These are phyloP conservation scores for Felis chaus DNA, from an alignment of 2,113 vertebrate species.

Conservation along the genomic window DNA sequence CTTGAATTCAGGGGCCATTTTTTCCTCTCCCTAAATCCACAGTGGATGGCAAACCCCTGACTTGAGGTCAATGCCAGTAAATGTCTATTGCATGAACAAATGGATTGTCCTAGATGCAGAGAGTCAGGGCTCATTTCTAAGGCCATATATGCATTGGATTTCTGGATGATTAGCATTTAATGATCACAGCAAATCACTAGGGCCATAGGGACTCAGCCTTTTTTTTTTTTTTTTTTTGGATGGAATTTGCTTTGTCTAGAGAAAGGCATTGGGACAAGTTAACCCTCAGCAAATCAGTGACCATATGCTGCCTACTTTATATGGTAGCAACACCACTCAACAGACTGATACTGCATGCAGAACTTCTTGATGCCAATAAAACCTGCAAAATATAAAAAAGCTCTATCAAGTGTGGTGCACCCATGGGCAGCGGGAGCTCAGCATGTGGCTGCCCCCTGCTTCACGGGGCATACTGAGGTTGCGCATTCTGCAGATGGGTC, in stretches of 20 bases:
- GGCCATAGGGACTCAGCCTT: not conserved
- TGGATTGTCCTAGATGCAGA: not conserved
- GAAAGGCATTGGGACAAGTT: not conserved
- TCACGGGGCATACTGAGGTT: too few species aligned
- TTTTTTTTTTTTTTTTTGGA: not conserved
- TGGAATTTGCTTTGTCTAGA: not conserved
- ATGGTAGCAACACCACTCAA: not conserved
- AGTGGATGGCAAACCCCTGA: not conserved
- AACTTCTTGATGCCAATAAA: not conserved
- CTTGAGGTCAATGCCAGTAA: not conserved
- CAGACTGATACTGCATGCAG: not conserved
- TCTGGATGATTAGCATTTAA: constrained; percentile 39
- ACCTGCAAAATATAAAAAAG: not conserved
- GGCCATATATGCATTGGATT: not conserved
- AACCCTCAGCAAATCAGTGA: not conserved
- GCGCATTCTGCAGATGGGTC: fast-evolving
- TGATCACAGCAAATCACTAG: not conserved
- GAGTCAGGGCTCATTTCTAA: not conserved
- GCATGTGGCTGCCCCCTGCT: not conserved
- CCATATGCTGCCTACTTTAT: not conserved
- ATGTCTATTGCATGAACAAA: not conserved
- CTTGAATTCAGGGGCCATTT: not conserved
- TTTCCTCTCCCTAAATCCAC: not conserved
- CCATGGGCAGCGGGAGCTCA: not conserved
- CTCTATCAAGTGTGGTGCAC: fast-evolving